These are phyloP conservation scores for Caloenas nicobarica DNA, from an alignment of 2,113 vertebrate species.

Conservation along the genomic window DNA sequence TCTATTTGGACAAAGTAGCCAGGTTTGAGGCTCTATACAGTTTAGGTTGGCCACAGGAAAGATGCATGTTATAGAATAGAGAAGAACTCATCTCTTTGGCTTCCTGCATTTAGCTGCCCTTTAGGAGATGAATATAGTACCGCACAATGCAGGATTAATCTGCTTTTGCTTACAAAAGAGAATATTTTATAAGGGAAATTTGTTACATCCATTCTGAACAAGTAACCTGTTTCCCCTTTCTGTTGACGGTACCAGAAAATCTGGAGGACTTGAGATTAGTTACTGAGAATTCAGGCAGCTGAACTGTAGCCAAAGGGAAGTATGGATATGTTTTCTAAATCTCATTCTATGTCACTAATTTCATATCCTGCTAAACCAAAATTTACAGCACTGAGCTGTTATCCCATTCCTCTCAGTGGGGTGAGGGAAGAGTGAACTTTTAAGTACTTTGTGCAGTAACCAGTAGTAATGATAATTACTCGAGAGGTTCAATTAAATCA, in stretches of 20 bases:
- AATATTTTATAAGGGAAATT: neutral
- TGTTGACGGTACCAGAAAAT: neutral
- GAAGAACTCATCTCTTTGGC: neutral
- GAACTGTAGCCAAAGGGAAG: neutral
- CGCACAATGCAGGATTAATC: neutral
- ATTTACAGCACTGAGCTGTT: neutral
- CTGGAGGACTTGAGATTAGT: neutral
- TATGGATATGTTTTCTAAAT: neutral
- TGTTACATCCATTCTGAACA: neutral
- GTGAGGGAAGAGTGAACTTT: no score
- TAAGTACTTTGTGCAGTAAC: no score
- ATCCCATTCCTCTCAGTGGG: no score
- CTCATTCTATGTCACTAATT: neutral
- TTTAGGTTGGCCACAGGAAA: neutral
- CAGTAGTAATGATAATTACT: no score
- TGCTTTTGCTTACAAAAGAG: neutral
- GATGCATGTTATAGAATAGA: neutral
- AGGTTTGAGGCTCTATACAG: neutral
- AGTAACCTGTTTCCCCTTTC: neutral
- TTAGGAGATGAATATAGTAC: neutral
- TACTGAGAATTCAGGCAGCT: neutral
- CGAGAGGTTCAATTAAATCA: no score
- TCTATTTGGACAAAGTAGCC: neutral
- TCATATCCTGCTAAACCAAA: neutral
- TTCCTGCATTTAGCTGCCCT: neutral